Evolutionary conservation across 2,888 invertebrate genomes (phyloP), one percentile per base, ranked within the genome.

Genomic region (Archips xylosteana): DNA sequence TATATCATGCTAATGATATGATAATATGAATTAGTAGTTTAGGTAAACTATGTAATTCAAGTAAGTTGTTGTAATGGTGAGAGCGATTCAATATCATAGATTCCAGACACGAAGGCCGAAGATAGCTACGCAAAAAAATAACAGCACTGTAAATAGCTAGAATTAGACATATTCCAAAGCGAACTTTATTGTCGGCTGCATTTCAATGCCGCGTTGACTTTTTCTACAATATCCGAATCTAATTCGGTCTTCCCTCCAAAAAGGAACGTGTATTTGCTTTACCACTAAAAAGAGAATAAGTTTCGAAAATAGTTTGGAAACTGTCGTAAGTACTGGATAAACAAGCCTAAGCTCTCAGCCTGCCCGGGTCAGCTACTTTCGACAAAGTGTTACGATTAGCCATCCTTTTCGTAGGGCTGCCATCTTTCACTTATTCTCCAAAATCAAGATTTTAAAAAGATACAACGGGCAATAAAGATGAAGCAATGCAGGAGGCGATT

Each of bases 291-390:
- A 34, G 8, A 47, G 13, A 63, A 54, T 45, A 15, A 57, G 45
- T 47, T 59, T 10, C 39, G 39, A 23, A 54, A 60, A 39, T n/a
- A 49, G 62, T 72, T 69, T 47, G 6, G 42, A 15, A 63, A 63
- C 62, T 62, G 67, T 68, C 73, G 42, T 74, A 73, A 73, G 68
- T 64, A 74, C 64, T 65, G 64, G 64, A 74, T 65, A 74, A 74
- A 74, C 54, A 74, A 45, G 51, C 34, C 34, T 74, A 69, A 74
- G 73, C 60, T 47, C 60, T 57, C 39, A 13, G 64, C 15, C 42
- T 51, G 49, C 36, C 15, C 45, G 66, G 65, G 60, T 54, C 69
- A 62, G 67, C 65, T 62, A 51, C 34, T 64, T 65, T 61, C 65
- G 54, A 60, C 69, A 68, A 69, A 70, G 51, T 65, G 69, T 63